A percentile compares a stretch with the other conserved stretches of the same genome.
These are phyloP conservation scores for Anthoscopus minutus DNA, from an alignment of 2,113 vertebrate genomes.

Conservation along the genomic window DNA sequence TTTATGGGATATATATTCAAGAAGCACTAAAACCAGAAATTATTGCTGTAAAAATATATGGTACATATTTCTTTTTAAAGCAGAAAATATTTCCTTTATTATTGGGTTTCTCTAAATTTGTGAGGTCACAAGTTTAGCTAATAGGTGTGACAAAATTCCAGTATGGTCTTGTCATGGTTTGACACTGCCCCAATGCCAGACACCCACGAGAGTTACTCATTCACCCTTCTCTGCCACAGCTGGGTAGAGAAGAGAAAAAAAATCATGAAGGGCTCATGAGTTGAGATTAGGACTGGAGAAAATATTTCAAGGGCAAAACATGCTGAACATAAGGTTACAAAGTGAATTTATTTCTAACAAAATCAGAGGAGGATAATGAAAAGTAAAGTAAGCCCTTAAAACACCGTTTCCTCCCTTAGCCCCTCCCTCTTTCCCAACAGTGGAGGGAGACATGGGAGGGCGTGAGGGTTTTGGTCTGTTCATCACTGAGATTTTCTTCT, in stretches of 20 bases:
- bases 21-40: not conserved
- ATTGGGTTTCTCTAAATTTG: not conserved
- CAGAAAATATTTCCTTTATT: not conserved
- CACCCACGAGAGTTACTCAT: accelerated
- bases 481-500: not conserved
- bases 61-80: not conserved
- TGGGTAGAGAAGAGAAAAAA: not conserved
- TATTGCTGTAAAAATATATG: not conserved
- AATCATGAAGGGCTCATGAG: not conserved
- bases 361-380: not conserved
- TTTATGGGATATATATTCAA: conserved; percentile 19
- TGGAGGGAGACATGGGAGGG: no score
- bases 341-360: not conserved
- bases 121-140: not conserved
- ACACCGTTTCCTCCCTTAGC: not conserved
- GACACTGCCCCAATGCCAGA: not conserved
- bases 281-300: not conserved
- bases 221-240: not conserved
- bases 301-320: not conserved
- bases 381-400: not conserved
- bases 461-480: not conserved
- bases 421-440: not conserved
- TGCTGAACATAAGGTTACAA: not conserved
- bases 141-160: not conserved
- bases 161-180: not conserved